These are phyloP conservation scores for Siniperca undulata DNA, from an alignment of 2,797 vertebrate genomes.

Conservation along the genomic window DNA sequence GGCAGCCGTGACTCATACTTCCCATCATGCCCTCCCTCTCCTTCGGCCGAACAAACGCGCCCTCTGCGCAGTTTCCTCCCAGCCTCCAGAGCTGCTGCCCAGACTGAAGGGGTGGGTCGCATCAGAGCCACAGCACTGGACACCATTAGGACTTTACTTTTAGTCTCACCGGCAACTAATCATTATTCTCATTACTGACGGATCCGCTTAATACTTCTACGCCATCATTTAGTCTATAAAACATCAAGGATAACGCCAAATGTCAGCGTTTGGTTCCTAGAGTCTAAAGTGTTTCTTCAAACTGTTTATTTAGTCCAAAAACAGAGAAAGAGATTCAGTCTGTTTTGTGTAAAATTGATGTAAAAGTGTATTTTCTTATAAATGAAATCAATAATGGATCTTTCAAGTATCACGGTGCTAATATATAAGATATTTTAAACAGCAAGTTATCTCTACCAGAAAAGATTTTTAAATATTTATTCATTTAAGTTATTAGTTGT, in stretches of 20 bases:
- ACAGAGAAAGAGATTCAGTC: background rate
- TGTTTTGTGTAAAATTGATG: too few species aligned
- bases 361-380: too few species aligned
- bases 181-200: background rate
- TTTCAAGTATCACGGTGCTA: too few species aligned
- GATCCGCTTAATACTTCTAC: background rate
- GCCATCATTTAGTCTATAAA: background rate
- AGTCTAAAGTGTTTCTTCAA: too few species aligned
- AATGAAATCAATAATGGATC: too few species aligned
- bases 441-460: too few species aligned
- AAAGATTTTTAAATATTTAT: too few species aligned
- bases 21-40: background rate
- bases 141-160: background rate
- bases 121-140: background rate
- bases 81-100: background rate
- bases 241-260: background rate
- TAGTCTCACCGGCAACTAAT: background rate
- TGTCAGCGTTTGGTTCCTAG: background rate
- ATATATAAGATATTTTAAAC: too few species aligned
- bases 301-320: background rate
- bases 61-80: background rate
- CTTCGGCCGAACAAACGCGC: background rate
- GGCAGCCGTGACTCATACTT: conserved; percentile 3
- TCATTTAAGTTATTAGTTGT: too few species aligned
- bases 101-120: background rate